Evolutionary conservation across 2,113 vertebrate species (phyloP).

Genomic region (Corvus cornix): DNA sequence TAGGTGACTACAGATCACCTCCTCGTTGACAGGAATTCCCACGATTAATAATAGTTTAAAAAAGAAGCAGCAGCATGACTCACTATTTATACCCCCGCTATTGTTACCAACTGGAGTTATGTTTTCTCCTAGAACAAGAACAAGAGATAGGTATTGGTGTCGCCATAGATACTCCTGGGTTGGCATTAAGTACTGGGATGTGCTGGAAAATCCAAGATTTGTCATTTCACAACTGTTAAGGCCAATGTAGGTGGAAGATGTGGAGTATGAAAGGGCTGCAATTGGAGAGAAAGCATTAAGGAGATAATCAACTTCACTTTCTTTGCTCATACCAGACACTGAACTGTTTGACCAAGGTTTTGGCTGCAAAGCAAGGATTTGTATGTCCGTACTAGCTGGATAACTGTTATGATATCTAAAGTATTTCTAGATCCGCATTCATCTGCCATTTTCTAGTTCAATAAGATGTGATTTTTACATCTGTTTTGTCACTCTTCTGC

Average conservation of each 20-base stretch:
- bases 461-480: not conserved
- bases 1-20: conserved; percentile 39
- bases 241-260: not conserved
- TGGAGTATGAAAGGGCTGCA: not conserved
- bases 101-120: conserved; percentile 1
- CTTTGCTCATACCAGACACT: not conserved
- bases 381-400: not conserved
- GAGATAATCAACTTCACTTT: not conserved
- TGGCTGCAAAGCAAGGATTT: not conserved
- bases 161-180: not conserved
- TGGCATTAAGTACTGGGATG: not conserved
- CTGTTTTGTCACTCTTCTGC: not conserved
- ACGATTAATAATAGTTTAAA: conserved; percentile 43
- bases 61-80: conserved; percentile 22
- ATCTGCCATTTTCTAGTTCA: not conserved
- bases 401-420: not conserved
- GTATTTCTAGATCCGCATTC: not conserved
- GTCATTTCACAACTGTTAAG: not conserved
- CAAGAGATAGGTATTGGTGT: not conserved
- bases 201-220: conserved; percentile 8
- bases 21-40: conserved; percentile 53
- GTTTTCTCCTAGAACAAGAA: conserved; percentile 10
- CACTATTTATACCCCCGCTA: not conserved
- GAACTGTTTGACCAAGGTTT: not conserved
- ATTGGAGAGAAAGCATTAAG: not conserved